Evolutionary conservation across 2,113 vertebrate genomes (phyloP), one percentile per base, ranked within the genome.

Genomic region (Ancistrus triradiatus): DNA sequence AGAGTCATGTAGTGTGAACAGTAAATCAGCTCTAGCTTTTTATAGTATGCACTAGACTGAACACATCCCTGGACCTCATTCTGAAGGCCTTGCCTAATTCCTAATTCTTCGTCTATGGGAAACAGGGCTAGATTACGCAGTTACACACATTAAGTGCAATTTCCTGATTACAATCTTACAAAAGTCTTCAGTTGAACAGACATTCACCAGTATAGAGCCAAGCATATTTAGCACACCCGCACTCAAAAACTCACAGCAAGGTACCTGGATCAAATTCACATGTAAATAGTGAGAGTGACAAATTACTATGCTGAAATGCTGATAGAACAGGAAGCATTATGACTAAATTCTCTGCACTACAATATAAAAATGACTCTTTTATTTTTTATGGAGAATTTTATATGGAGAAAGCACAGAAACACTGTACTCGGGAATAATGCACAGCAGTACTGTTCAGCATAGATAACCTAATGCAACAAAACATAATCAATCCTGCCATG

Each of bases 151-250:
- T n/a, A n/a, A n/a, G n/a, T n/a, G 37, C 55, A 58, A 58, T 24
- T 66, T 66, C 64, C 64, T 66, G 53, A 58, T 66, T 19, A 57
- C 53, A 58, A 31, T 42, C 64, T 58, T 40, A 38, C 19, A 53
- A 10, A 33, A 1, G 9, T 22, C 21, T 17, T 46, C 50, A 31
- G 64, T 50, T 66, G n/a, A 66, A 50, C 53, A 13, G 33, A 38
- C 38, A 31, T 59, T 66, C 55, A 28, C 11, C 55, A 49, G 17
- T 15, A 49, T 38, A 21, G 3, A 58, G 40, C 61, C 21, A 63
- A 63, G 33, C 21, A 7, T 48, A 38, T 57, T 48, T 38, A 28
- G 51, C n/a, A 24, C 10, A 15, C 14, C 18, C 28, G 47, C 27
- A n/a, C n/a, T n/a, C n/a, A n/a, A n/a, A n/a, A n/a, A n/a, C n/a